Percentiles rank a stretch among this genome's conserved stretches.
phyloP scores from a whole-genome alignment of 2,113 vertebrate species.

The Actenoides lindsayi region DNA sequence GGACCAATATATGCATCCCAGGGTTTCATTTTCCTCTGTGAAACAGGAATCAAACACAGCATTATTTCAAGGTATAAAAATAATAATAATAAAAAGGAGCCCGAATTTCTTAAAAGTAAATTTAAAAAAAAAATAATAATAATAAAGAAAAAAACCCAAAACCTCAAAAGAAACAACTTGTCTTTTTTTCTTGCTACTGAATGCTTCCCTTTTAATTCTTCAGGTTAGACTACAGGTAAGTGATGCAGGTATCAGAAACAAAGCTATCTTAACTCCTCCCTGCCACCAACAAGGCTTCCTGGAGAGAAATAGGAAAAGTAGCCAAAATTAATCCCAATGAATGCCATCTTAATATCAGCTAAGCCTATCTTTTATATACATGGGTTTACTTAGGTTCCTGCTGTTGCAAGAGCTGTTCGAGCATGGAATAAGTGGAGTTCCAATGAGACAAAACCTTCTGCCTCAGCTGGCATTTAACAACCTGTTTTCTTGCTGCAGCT shows the following conservation, averaged over 20 bases:
- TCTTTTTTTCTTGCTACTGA: not conserved
- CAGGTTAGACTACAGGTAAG: constrained; percentile 24
- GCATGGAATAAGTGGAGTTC: constrained; percentile 71
- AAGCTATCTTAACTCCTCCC: constrained; percentile 47
- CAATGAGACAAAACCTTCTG: constrained; percentile 77
- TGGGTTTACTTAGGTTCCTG: constrained; percentile 55
- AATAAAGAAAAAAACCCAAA: no score
- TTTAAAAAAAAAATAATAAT: no score
- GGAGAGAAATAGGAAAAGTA: constrained; percentile 65
- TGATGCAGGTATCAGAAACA: constrained; percentile 41
- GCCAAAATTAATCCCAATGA: constrained; percentile 70
- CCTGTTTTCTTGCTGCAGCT: constrained; percentile 72
- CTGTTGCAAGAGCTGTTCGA: constrained; percentile 70
- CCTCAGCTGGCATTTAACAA: constrained; percentile 78
- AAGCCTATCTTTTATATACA: constrained; percentile 65
- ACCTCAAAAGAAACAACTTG: no score
- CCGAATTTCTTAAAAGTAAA: not conserved
- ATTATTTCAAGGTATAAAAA: constrained; percentile 55
- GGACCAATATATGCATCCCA: constrained; percentile 38
- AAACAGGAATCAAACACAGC: constrained; percentile 48
- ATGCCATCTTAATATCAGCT: constrained; percentile 72
- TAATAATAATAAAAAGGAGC: constrained; percentile 25
- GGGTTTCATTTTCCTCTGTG: constrained; percentile 47
- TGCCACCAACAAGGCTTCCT: constrained; percentile 53
- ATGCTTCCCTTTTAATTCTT: constrained; percentile 44